Base-by-base conservation (phyloP, 1,140 invertebrate species). In the Tetramorium simillimum region DNA sequence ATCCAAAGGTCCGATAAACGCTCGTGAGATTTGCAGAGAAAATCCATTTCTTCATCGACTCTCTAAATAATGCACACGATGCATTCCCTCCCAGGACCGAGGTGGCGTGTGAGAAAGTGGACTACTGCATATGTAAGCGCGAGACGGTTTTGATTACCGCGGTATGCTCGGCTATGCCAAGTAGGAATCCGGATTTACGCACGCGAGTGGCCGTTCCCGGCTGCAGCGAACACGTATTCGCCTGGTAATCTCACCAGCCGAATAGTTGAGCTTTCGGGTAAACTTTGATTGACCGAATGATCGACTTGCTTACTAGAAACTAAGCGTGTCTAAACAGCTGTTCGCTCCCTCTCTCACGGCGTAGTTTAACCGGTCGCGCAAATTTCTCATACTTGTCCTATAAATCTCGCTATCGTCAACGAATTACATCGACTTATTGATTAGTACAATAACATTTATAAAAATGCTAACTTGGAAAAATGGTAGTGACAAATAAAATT, bases 231-330 rank as follows among this genome's bases (percentile, higher is more conserved):
- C 53, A 62, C 40, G 80, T 84, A 75, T 84, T 49, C 69, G 69
- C 43, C 18, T 49, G 69, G 69, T 49, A 84, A 84, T 84, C 80
- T 75, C 53, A n/a, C 24, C n/a, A 56, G 40, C n/a, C 69, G 53
- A 84, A 75, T 84, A 84, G 80, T 84, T 84, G 80, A 40, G 69
- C 80, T 84, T 84, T 73, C 40, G 24, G 7, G 24, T 24, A 84
- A 84, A 84, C 80, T 84, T 84, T 84, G 80, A 84, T 84, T 84
- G 80, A 84, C 80, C 80, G 43, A 62, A 84, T 73, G 80, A 84
- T 84, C 53, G 80, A 84, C 80, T 84, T 84, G 80, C 69, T 84
- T 75, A 75, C 53, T 28, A 21, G 53, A 73, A 43, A 75, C 80
- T 82, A 73, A 73, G 37, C 80, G 33, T 24, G 53, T 49, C 65